A percentile compares a stretch with the other conserved stretches of the same genome.
phyloP scores from a whole-genome alignment of 2,113 vertebrate genomes.

The Romanogobio albipinnatus region DNA sequence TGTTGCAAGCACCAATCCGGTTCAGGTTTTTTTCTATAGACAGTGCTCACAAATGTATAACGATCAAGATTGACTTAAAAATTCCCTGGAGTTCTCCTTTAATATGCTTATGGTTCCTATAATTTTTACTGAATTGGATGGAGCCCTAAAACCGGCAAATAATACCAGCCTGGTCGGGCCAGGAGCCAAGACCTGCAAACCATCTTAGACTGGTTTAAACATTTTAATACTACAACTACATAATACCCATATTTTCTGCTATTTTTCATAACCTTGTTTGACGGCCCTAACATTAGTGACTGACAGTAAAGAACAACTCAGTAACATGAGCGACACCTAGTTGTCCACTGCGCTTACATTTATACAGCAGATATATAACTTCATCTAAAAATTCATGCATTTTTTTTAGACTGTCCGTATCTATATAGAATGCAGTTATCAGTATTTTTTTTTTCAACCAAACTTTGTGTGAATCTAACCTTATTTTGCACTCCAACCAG shows the following conservation, averaged over 20 bases:
- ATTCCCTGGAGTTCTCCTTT: too few relatives aligned
- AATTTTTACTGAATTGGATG: not conserved
- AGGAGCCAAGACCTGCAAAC: not conserved
- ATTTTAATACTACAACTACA: too few relatives aligned
- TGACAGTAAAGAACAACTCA: not conserved
- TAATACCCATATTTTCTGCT: not conserved
- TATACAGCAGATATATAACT: not conserved
- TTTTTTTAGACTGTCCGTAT: not conserved
- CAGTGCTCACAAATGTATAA: too few relatives aligned
- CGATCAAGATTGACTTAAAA: too few relatives aligned
- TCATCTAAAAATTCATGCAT: not conserved
- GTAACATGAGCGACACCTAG: not conserved
- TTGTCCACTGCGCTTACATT: not conserved
- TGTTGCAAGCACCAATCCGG: too few relatives aligned
- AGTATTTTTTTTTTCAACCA: not conserved
- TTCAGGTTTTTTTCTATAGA: too few relatives aligned
- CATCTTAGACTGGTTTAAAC: not conserved
- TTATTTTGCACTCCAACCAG: not conserved
- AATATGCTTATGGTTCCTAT: not conserved
- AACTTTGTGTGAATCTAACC: not conserved
- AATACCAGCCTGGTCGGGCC: not conserved
- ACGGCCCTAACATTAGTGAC: not conserved
- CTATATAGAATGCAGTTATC: not conserved
- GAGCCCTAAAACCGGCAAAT: not conserved
- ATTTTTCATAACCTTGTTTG: not conserved